Evolutionary conservation across 2,888 invertebrate species (phyloP), one percentile per base, ranked within the genome.

Genomic region (Lathronympha strigana): DNA sequence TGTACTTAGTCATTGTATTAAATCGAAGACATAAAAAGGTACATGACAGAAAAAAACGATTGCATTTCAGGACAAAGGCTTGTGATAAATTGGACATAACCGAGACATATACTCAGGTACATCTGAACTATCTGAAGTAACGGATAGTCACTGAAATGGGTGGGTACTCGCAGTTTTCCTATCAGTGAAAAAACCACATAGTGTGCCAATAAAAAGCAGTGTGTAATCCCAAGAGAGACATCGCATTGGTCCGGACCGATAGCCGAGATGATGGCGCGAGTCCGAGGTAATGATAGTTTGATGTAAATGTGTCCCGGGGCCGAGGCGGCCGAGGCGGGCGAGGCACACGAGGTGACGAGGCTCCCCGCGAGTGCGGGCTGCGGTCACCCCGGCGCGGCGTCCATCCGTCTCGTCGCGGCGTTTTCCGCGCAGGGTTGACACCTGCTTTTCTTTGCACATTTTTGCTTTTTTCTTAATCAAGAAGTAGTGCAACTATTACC

Each of bases 241-340:
- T 79, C 71, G 54, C 58, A 70, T 69, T 66, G 72, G 66, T 67
- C 64, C 50, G 49, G 45, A 40, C 43, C 68, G 72, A 61, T 72
- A 71, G 72, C 74, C 69, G 77, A 73, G 79, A 76, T 76, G 82
- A 79, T 76, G 76, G 69, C 72, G 76, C 70, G 73, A 75, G 75
- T 76, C 69, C 63, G 70, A 31, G 43, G 79, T 84, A 90, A 90
- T 85, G 88, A 88, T 81, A 72, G 76, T 87, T 86, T 85, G 80
- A 90, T 90, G 89, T 88, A 85, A 90, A 89, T 89, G 79, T 70
- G 79, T 68, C 78, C 77, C 64, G 69, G 67, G 67, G 60, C 70
- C 70, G 60, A 63, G n/a, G 33, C 19, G 51, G 45, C n/a, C 47
- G 21, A 53, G 53, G 36, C 36, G n/a, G 21, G n/a, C n/a, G n/a